A percentile compares a stretch with the other conserved stretches of the same genome.
Evolutionary conservation across 2,797 vertebrate genomes (phyloP).

Genomic region (Spea hammondii): DNA sequence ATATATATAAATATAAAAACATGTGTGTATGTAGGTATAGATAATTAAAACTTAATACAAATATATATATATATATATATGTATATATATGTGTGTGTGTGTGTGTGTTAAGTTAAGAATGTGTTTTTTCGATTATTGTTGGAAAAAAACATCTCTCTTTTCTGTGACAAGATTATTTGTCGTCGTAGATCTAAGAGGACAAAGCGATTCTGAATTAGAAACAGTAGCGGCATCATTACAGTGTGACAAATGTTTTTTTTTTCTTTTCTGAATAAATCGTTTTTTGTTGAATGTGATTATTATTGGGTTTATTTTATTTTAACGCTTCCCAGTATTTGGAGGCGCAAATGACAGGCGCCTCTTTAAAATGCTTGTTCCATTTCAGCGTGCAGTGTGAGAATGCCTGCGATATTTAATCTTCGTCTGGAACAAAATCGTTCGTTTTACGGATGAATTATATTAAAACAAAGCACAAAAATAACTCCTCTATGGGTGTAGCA

Average conservation of each 20-base stretch:
- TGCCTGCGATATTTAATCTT: slow-evolving; percentile 41
- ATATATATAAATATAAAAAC: slow-evolving; percentile 8
- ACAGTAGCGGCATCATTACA: background rate
- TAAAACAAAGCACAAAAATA: slow-evolving; percentile 22
- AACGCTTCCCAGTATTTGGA: background rate
- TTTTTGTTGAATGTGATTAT: slow-evolving; percentile 12
- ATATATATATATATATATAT: too few relatives aligned
- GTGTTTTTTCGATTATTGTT: too few relatives aligned
- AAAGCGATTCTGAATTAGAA: slow-evolving; percentile 16
- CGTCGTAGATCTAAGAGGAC: slow-evolving; percentile 26
- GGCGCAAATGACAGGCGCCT: background rate
- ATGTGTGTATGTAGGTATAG: background rate
- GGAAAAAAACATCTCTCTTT: background rate
- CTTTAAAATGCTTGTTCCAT: background rate
- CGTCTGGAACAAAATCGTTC: slow-evolving; percentile 16
- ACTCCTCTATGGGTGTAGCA: slow-evolving; percentile 21
- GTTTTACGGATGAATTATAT: slow-evolving; percentile 33
- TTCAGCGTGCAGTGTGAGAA: slow-evolving; percentile 6
- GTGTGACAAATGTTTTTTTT: slow-evolving; percentile 22
- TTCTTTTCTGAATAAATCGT: slow-evolving; percentile 18
- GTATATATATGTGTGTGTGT: too few relatives aligned
- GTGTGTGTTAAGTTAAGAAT: too few relatives aligned
- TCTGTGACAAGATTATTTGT: slow-evolving; percentile 8
- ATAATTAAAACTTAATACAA: too few relatives aligned
- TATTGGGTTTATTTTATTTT: slow-evolving; percentile 6